Percentiles rank a stretch among this genome's conserved stretches.
phyloP scores from a whole-genome alignment of 2,888 invertebrate species.

The Lithophane semibrunnea region DNA sequence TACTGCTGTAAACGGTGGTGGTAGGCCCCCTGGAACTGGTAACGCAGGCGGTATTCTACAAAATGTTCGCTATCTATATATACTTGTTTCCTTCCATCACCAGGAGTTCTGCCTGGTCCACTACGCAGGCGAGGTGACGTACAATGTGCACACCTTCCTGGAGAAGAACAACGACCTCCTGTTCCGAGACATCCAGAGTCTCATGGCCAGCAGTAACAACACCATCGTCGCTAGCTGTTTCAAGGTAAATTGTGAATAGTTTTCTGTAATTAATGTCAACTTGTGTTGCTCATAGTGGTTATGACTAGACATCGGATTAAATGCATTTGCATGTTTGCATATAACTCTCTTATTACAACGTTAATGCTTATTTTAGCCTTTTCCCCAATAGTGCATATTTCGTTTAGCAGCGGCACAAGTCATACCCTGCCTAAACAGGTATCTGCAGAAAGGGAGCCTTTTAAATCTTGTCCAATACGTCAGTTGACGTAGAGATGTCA shows the following conservation, averaged over 20 bases:
- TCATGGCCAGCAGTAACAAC: conserved; percentile 92
- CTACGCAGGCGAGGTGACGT: conserved; percentile 98
- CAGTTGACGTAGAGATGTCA: no score
- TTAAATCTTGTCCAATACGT: no score
- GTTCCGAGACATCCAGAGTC: conserved; percentile 96
- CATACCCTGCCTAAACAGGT: no score
- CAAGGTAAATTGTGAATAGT: conserved; percentile 71
- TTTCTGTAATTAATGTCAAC: not conserved
- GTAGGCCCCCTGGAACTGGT: not conserved
- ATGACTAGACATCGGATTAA: no score
- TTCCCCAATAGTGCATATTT: no score
- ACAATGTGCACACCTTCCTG: conserved; percentile 95
- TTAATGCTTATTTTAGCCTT: no score
- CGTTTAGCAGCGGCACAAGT: no score
- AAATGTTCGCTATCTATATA: not conserved
- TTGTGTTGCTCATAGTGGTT: not conserved
- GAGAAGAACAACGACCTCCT: conserved; percentile 98
- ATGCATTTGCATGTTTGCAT: no score
- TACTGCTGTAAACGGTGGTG: no score
- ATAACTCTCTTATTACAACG: no score
- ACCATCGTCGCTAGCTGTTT: conserved; percentile 84
- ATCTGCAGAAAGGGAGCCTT: no score
- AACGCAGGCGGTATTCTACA: no score
- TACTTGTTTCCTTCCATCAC: conserved; percentile 47
- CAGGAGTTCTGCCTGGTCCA: conserved; percentile 97